Base-by-base conservation (phyloP, 2,888 invertebrate genomes). In the Cryptocephalus moraei region DNA sequence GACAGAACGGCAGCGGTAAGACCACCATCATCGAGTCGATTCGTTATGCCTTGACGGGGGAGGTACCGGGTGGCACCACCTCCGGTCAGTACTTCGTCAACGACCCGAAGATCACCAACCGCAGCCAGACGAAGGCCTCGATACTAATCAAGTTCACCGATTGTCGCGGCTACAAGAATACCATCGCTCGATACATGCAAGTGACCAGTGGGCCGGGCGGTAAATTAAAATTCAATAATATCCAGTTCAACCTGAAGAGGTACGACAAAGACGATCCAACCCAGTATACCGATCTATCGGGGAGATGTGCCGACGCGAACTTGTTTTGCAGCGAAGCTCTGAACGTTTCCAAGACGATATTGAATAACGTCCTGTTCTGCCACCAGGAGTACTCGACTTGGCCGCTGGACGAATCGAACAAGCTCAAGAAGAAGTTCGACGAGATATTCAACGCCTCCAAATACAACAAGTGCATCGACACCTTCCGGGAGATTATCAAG, bases 341-440 rank as follows among this genome's bases (percentile, higher is more conserved):
- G 69, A 94, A 96, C 51, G 94, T 99, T 1, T 91, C 96, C 0
- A 91, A 91, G 66, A 84, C 97, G 0, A 91, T 99, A 49, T 73
- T 99, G 48, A 93, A 92, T 64, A 89, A 92, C 67, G 99, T 99
- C 0, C 86, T 99, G 58, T 96, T 99, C 70, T 99, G 99, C 64
- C 99, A 99, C 67, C 99, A 99, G 78, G 99, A 99, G 70, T 94
- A 99, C 56, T 86, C 94, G 0, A 84, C 84, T 63, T 99, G 99
- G 94, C 97, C 99, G 0, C 73, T 99, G 46, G 91, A 93, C 65
- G 93, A 95, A 68, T 87, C 88, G 0, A 91, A 91, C 67, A 86
- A 87, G 60, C 78, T 99, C 0, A 99, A 99, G 66, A 86, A 89
- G 55, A 86, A 87, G 57, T 97, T 99, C 75, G 99, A 99, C 78